Base-by-base conservation (phyloP, 35 echinoderm and acorn worm genomes). In the Apostichopus japonicus region DNA sequence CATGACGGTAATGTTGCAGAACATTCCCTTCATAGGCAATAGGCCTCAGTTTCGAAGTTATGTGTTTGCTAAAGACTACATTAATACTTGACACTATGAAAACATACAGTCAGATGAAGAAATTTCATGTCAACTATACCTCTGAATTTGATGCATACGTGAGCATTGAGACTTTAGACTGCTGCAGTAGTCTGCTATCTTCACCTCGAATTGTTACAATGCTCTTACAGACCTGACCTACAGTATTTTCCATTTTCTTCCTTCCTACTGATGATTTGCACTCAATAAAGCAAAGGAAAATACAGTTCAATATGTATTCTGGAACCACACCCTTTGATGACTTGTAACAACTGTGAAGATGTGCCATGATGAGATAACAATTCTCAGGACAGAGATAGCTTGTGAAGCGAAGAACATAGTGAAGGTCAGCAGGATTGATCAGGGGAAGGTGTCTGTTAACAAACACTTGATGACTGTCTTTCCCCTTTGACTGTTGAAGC, bases 331-430 rank as follows among this genome's bases (percentile, higher is more conserved):
- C 52, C 8, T 58, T 0, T 8, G 14, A 55, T 21, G 6, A 1
- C 14, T 19, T 6, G 80, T 83, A 83, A 6, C 11, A 16, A 4
- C 11, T 83, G 8, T 55, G 80, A 83, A 83, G 80, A 83, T 55
- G 51, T 56, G 57, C 33, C 52, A 83, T 83, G 5, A 83, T 54
- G 52, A 53, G 10, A 55, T 83, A 53, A 56, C 80, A 53, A 27
- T 27, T 55, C 4, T 17, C 1, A 83, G 80, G 80, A 54, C 6
- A 83, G 9, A 83, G 51, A 16, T 19, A 53, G 16, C 27, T 21
- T 21, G 80, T 54, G 55, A 83, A 83, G 11, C 80, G 80, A 21
- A 83, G 80, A 54, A 83, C 14, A 55, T 83, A 83, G 8, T 83
- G 80, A 55, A 83, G 80, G 33, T 83, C 80, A 0, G 51, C 52